Evolutionary conservation across 2,888 invertebrate species (phyloP), one percentile per base, ranked within the genome.

Genomic region (Ennomos fuscantarius): DNA sequence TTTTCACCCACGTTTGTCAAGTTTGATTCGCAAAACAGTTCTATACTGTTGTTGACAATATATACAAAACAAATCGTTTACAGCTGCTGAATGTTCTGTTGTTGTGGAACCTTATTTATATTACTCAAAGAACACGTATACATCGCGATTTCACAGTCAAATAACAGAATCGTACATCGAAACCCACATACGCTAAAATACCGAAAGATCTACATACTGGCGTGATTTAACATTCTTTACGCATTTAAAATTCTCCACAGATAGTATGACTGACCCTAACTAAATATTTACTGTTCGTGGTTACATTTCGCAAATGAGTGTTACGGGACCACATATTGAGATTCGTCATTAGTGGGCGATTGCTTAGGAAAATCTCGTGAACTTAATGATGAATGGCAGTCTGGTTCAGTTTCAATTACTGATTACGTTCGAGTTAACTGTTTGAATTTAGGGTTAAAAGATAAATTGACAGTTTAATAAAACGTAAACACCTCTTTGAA

Each of bases 71-170:
- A 24, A 24, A 6, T 3, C 24, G 6, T 24, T 24, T 24, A 24
- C 24, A 24, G 24, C 24, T 24, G 24, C 24, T 24, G 24, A 24
- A 24, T 5, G 6, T 24, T 24, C 24, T 3, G 5, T 3, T 24
- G 24, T 24, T 24, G 24, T 6, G 1, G 24, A 3, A 24, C 24
- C 24, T 24, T 24, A 24, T 24, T 73, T 78, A 74, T 70, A 72
- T 76, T 67, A 71, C 69, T 72, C 69, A 72, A 65, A 72, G 73
- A 77, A 76, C 72, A 77, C 70, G 72, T 71, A 72, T 63, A 75
- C 73, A 79, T 81, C 66, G 74, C 73, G 70, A 79, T 80, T 81
- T 80, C 76, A 79, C 79, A 81, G 69, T 75, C 74, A 76, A 79
- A 80, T 73, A 79, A 73, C 69, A 74, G 74, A 75, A 73, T 74